phyloP scores from a whole-genome alignment of 1,140 invertebrate species.

The Laodelphax striatellus region DNA sequence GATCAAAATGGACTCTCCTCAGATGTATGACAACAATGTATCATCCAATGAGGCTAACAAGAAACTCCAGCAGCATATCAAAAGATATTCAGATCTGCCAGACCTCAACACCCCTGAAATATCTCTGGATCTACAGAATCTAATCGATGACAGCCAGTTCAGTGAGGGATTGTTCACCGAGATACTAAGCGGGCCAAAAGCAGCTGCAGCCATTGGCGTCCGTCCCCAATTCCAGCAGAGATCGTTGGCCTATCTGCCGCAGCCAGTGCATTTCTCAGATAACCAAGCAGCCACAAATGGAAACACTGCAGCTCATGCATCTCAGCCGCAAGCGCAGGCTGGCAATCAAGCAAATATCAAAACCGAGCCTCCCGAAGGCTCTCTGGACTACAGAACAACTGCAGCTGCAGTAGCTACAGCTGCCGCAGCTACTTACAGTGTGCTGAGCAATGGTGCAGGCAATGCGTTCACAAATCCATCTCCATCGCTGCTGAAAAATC shows the following conservation, averaged over 20 bases:
- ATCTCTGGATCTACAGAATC: conserved; percentile 71
- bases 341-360: conserved; percentile 49
- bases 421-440: conserved; percentile 27
- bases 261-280: conserved; percentile 60
- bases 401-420: conserved; percentile 9
- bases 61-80: conserved; percentile 19
- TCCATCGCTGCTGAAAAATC: conserved; percentile 22
- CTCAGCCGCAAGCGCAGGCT: conserved; percentile 63
- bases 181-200: conserved; percentile 48
- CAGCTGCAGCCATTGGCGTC: conserved; percentile 27
- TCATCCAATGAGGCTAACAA: conserved; percentile 16
- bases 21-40: conserved; percentile 23
- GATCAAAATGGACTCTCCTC: conserved; percentile 22
- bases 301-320: conserved; percentile 56
- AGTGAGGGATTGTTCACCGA: conserved; percentile 69
- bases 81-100: conserved; percentile 49
- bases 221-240: conserved; percentile 36
- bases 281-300: background rate
- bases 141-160: conserved; percentile 79
- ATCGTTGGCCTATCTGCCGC: conserved; percentile 76
- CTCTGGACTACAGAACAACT: conserved; percentile 26
- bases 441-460: conserved; percentile 38
- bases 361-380: conserved; percentile 68
- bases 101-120: conserved; percentile 83
- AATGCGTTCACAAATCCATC: conserved; percentile 45